Percentiles rank a stretch among this genome's conserved stretches.
Conservation (phyloP, 2,797 vertebrate genomes). For the Huso huso region DNA sequence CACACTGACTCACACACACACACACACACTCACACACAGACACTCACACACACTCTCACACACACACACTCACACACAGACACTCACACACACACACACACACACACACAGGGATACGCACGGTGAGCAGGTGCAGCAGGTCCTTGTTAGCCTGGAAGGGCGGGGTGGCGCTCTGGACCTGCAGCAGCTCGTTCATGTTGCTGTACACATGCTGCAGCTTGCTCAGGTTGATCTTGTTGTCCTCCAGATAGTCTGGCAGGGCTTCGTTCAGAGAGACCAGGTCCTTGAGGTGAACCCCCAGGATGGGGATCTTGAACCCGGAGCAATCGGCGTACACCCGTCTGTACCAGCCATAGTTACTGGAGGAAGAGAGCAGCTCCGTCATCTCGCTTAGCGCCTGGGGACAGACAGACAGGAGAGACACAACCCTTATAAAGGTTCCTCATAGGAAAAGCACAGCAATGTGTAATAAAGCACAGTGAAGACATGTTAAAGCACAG, state of each 20-base stretch:
- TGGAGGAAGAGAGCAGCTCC: conserved; percentile 73
- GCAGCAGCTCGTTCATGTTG: conserved; percentile 71
- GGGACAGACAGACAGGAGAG: conserved; percentile 1
- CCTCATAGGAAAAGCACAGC: too few species aligned
- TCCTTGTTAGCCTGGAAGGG: conserved; percentile 79
- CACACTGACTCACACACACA: too few species aligned
- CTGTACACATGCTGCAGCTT: conserved; percentile 82
- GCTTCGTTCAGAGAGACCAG: conserved; percentile 80
- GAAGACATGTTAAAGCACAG: too few species aligned
- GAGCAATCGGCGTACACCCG: conserved; percentile 67
- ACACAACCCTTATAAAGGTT: too few species aligned
- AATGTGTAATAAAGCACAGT: too few species aligned
- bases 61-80: too few species aligned
- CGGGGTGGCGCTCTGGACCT: conserved; percentile 59
- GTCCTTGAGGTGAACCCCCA: conserved; percentile 84
- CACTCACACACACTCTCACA: too few species aligned
- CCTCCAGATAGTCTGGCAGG: conserved; percentile 68
- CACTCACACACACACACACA: too few species aligned
- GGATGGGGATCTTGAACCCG: conserved; percentile 78
- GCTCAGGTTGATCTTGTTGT: conserved; percentile 75
- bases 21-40: too few species aligned
- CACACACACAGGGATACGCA: conserved; percentile 25
- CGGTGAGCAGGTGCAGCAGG: conserved; percentile 79
- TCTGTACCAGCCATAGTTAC: conserved; percentile 80
- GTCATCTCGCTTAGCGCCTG: conserved; percentile 81